phyloP scores from a whole-genome alignment of 2,113 vertebrate genomes.

The Apistogramma diplotaenia region DNA sequence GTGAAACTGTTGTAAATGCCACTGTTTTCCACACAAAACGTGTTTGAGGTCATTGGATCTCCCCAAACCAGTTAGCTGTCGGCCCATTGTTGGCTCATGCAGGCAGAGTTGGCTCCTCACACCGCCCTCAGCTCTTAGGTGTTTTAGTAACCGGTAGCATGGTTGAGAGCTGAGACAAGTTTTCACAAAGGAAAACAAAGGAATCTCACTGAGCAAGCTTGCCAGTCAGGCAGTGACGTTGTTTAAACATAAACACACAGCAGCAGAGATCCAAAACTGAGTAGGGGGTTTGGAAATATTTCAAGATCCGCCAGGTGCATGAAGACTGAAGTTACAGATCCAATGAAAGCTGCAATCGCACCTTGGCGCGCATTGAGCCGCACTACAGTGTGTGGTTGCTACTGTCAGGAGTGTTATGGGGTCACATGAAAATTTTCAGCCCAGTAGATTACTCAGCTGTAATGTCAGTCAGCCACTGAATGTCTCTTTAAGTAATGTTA shows the following conservation, averaged over 20 bases:
- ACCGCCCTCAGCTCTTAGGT: conserved; percentile 23
- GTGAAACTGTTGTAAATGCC: conserved; percentile 13
- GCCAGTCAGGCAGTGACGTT: conserved; percentile 9
- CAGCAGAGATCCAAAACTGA: neutral
- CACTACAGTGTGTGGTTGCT: too few species aligned
- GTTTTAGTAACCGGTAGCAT: conserved; percentile 16
- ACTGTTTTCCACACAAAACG: conserved; percentile 2
- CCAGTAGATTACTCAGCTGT: too few species aligned
- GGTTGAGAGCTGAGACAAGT: conserved; percentile 14
- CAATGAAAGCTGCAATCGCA: neutral
- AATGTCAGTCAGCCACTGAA: too few species aligned
- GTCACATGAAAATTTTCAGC: too few species aligned
- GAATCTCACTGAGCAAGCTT: conserved; percentile 74
- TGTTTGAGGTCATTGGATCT: conserved; percentile 45
- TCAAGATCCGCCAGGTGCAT: neutral
- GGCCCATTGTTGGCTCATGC: conserved; percentile 34
- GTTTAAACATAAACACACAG: conserved; percentile 11
- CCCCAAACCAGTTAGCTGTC: conserved; percentile 64
- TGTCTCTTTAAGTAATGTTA: too few species aligned
- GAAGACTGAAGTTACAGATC: neutral
- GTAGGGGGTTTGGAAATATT: neutral
- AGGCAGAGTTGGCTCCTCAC: conserved; percentile 10
- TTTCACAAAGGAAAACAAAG: conserved; percentile 38
- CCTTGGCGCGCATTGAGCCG: too few species aligned
- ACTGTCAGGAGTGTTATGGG: too few species aligned